These are phyloP conservation scores for Premnoplex brunnescens DNA, from an alignment of 2,797 vertebrate genomes.

Conservation along the genomic window DNA sequence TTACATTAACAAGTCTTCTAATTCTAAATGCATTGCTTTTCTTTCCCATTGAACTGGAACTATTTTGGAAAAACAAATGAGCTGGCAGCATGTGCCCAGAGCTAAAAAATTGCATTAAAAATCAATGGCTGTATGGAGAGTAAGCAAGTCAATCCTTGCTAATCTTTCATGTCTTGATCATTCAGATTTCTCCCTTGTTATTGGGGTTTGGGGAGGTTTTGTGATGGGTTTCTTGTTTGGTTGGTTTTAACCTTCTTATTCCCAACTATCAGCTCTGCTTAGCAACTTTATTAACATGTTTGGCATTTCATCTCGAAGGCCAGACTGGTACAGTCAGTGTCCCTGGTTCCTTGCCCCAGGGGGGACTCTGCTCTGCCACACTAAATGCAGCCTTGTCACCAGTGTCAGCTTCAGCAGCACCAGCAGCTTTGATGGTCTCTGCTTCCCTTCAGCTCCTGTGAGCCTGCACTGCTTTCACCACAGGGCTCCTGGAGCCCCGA, in stretches of 20 bases:
- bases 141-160: background rate
- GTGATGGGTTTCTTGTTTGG: background rate
- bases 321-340: background rate
- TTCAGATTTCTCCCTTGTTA: background rate
- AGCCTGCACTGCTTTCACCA: background rate
- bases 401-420: background rate
- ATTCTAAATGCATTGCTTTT: background rate
- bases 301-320: background rate
- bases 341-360: background rate
- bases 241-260: background rate
- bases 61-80: background rate
- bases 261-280: background rate
- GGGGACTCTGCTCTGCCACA: background rate
- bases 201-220: background rate
- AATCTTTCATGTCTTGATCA: background rate
- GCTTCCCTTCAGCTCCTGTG: conserved; percentile 1
- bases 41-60: background rate
- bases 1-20: background rate
- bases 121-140: background rate
- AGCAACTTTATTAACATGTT: background rate
- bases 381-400: background rate
- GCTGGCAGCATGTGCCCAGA: background rate
- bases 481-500: background rate
- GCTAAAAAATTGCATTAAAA: background rate
- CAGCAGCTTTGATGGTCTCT: background rate